phyloP scores from a whole-genome alignment of 1,140 invertebrate species.

The Penaeus vannamei region DNA sequence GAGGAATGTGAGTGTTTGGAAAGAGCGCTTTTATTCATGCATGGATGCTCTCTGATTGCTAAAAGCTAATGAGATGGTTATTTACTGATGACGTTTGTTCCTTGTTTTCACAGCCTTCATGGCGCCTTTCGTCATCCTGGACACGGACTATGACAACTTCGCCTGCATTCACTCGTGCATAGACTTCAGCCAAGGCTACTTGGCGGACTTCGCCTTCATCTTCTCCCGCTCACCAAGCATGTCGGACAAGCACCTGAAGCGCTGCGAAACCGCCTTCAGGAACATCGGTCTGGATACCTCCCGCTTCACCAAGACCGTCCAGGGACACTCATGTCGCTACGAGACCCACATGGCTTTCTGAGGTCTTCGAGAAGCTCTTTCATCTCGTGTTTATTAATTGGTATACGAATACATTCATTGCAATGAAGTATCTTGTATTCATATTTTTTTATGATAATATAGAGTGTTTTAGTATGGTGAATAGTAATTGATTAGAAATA shows the following conservation, averaged over 20 bases:
- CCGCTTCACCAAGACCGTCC: conserved; percentile 12
- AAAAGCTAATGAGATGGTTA: too few relatives aligned
- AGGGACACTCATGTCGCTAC: background rate
- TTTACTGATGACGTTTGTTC: background rate
- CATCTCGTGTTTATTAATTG: too few relatives aligned
- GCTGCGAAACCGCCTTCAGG: conserved; percentile 12
- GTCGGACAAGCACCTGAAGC: background rate
- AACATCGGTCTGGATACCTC: background rate
- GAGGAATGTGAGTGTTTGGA: conserved; percentile 6
- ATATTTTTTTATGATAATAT: too few relatives aligned
- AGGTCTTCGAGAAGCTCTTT: background rate
- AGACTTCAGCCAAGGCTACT: background rate
- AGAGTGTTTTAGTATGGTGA: too few relatives aligned
- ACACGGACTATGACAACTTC: conserved; percentile 2
- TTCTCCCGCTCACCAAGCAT: background rate
- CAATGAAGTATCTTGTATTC: too few relatives aligned
- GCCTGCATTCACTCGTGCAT: conserved; percentile 11
- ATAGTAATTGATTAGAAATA: too few relatives aligned
- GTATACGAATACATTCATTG: too few relatives aligned
- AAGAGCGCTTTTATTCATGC: too few relatives aligned
- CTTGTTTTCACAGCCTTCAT: background rate
- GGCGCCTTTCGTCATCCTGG: background rate
- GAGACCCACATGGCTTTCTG: background rate
- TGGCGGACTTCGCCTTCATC: conserved; percentile 12
- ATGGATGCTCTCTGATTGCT: too few relatives aligned